phyloP scores from a whole-genome alignment of 1,140 invertebrate species.

The Aphelenchoides avenae region DNA sequence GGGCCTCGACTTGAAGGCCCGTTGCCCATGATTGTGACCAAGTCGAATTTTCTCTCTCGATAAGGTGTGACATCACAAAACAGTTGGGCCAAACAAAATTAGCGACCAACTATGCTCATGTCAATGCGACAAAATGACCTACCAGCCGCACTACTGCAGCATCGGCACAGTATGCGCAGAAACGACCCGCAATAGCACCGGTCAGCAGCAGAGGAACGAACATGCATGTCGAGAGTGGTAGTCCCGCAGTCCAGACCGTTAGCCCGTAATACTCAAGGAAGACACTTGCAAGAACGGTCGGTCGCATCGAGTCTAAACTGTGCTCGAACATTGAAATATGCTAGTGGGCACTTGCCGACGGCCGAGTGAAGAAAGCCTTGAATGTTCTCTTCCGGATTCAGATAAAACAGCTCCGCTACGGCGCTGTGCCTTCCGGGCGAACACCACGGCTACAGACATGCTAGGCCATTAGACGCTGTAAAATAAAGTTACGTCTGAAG shows the following conservation, averaged over 20 bases:
- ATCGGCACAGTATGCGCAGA: no score
- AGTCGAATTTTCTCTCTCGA: no score
- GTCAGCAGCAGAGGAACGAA: slow-evolving; percentile 92
- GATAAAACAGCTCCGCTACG: slow-evolving; percentile 86
- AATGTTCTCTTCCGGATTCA: slow-evolving; percentile 90
- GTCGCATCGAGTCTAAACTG: slow-evolving; percentile 79
- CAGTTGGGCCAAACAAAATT: slow-evolving; percentile 70
- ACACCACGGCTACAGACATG: slow-evolving; percentile 77
- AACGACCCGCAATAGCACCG: slow-evolving; percentile 90
- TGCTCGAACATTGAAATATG: no score
- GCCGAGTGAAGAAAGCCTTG: slow-evolving; percentile 76
- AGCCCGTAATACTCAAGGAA: slow-evolving; percentile 82
- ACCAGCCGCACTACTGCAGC: no score
- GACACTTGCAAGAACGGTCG: slow-evolving; percentile 74
- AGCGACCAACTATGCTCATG: slow-evolving; percentile 62
- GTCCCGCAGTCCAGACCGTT: slow-evolving; percentile 81
- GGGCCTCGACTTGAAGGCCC: no score
- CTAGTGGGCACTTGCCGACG: slow-evolving; percentile 40
- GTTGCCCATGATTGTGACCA: no score
- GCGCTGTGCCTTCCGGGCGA: slow-evolving; percentile 83
- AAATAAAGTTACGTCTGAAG: not conserved
- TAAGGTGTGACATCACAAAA: no score
- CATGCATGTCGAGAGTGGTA: slow-evolving; percentile 87
- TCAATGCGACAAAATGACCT: no score
- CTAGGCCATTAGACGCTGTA: no score